Evolutionary conservation across 2,888 invertebrate species (phyloP).

Genomic region (Oeneis ivallda): DNA sequence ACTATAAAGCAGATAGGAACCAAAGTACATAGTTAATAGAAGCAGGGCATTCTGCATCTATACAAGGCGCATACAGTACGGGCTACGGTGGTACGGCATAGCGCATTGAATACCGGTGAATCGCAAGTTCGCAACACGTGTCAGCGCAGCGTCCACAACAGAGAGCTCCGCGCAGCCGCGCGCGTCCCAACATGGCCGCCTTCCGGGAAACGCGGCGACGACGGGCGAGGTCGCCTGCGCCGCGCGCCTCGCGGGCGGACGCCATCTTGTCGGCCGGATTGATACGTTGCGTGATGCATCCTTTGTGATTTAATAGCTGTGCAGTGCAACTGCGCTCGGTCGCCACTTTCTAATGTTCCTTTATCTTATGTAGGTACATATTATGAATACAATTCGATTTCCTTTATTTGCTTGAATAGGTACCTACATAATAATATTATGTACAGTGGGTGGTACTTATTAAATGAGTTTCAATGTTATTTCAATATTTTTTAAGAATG

Average conservation of each 20-base stretch:
- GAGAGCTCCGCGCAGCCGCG: constrained; percentile 14
- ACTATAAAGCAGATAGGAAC: background rate
- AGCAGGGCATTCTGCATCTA: constrained; percentile 1
- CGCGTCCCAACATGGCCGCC: constrained; percentile 16
- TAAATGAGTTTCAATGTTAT: too few relatives aligned
- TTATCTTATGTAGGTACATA: background rate
- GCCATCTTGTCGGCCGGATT: constrained; percentile 17
- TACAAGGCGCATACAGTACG: background rate
- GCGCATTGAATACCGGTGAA: constrained; percentile 5
- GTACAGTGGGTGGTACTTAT: too few relatives aligned
- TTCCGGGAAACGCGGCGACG: constrained; percentile 31
- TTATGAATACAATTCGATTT: background rate
- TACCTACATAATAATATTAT: too few relatives aligned
- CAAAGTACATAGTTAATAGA: background rate
- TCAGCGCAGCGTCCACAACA: constrained; percentile 18
- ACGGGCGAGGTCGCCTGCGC: constrained; percentile 20
- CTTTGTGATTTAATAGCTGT: constrained; percentile 15
- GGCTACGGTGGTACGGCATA: background rate
- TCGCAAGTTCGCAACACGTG: constrained; percentile 20
- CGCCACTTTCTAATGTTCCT: constrained; percentile 7
- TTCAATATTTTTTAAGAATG: too few relatives aligned
- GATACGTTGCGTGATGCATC: constrained; percentile 17
- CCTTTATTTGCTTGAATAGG: too few relatives aligned
- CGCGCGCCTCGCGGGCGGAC: constrained; percentile 20
- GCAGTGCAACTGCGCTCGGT: background rate